Conservation (phyloP, 2,888 invertebrate species). For the Adelognathus sp. region DNA sequence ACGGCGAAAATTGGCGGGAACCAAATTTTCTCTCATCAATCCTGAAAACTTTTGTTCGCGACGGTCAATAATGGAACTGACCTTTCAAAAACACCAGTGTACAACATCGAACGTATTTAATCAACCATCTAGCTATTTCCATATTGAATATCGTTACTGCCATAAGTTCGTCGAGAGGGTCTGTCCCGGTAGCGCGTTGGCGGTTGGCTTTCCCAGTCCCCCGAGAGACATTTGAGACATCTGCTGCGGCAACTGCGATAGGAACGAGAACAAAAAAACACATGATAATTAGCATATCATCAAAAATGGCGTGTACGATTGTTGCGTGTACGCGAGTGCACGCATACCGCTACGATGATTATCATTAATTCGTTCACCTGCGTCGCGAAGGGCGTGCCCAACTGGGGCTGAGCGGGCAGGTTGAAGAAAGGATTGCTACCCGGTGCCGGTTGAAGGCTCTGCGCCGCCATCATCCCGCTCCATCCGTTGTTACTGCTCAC, state of each 20-base stretch:
- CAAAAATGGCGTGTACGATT: background rate
- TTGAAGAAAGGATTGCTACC: slow-evolving; percentile 80
- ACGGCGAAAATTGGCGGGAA: background rate
- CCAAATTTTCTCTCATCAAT: slow-evolving; percentile 16
- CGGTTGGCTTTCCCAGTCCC: slow-evolving; percentile 70
- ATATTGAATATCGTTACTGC: slow-evolving; percentile 76
- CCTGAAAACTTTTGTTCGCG: slow-evolving; percentile 30
- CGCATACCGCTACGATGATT: background rate
- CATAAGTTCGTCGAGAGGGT: slow-evolving; percentile 79
- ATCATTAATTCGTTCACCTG: slow-evolving; percentile 67
- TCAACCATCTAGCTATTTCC: slow-evolving; percentile 66
- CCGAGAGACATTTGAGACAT: slow-evolving; percentile 82
- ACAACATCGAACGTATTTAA: slow-evolving; percentile 73
- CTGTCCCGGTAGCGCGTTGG: slow-evolving; percentile 74
- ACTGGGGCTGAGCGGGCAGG: slow-evolving; percentile 71
- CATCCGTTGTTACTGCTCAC: slow-evolving; percentile 75
- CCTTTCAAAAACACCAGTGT: slow-evolving; percentile 55
- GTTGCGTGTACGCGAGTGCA: background rate
- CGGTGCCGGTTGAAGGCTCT: slow-evolving; percentile 78
- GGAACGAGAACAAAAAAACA: background rate
- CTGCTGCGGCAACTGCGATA: slow-evolving; percentile 81
- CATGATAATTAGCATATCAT: slow-evolving; percentile 1
- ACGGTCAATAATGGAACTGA: slow-evolving; percentile 29
- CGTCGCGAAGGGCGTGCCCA: slow-evolving; percentile 65
- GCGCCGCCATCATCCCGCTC: slow-evolving; percentile 76